These are phyloP conservation scores for Arion vulgaris DNA, from an alignment of 1,140 invertebrate genomes.

Conservation along the genomic window DNA sequence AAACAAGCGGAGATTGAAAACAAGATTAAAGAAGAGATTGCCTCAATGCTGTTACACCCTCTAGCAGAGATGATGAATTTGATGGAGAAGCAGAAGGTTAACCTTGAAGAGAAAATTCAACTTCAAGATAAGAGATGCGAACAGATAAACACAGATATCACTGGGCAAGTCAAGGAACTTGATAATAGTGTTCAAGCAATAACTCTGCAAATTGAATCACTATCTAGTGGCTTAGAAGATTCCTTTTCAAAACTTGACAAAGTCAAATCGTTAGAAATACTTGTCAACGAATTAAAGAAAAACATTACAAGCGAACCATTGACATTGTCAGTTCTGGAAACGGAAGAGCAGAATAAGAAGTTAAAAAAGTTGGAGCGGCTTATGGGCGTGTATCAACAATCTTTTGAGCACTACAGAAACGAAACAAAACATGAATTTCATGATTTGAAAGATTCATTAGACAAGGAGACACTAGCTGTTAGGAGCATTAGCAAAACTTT, in stretches of 20 bases:
- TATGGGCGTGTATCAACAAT: constrained; percentile 37
- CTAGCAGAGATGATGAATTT: constrained; percentile 45
- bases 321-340: background rate
- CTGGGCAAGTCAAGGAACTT: background rate
- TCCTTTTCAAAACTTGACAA: constrained; percentile 31
- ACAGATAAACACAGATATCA: constrained; percentile 5
- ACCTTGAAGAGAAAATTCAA: constrained; percentile 35
- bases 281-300: constrained; percentile 47
- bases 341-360: constrained; percentile 48
- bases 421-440: constrained; percentile 44
- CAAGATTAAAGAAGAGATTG: constrained; percentile 42
- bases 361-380: constrained; percentile 45
- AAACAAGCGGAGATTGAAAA: constrained; percentile 33
- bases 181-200: constrained; percentile 21
- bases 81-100: constrained; percentile 37
- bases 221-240: constrained; percentile 42
- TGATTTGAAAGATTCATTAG: constrained; percentile 35
- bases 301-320: constrained; percentile 34
- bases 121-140: constrained; percentile 31
- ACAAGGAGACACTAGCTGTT: constrained; percentile 31
- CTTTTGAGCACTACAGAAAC: constrained; percentile 49
- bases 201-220: constrained; percentile 36
- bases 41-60: constrained; percentile 28
- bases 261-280: constrained; percentile 28
- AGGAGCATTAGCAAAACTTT: constrained; percentile 5